phyloP scores from a whole-genome alignment of 1,140 invertebrate species.

The Pteromalus puparum region DNA sequence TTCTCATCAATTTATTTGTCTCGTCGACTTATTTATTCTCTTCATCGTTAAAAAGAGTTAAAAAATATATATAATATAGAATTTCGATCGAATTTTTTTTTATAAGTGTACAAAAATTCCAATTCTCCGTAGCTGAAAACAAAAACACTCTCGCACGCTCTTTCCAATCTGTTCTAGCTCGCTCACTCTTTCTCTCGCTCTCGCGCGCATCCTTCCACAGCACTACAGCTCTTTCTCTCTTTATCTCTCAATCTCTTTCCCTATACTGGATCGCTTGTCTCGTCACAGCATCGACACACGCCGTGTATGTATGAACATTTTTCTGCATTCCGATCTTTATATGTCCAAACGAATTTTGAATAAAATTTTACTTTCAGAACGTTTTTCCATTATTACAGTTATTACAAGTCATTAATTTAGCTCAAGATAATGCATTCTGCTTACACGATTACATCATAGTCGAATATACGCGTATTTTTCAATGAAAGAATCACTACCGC shows the following conservation, averaged over 20 bases:
- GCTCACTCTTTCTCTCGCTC: slow-evolving; percentile 52
- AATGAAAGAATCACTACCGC: slow-evolving; percentile 40
- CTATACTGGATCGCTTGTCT: slow-evolving; percentile 44
- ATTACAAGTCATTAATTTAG: slow-evolving; percentile 37
- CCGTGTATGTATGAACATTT: slow-evolving; percentile 34
- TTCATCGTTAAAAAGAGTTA: slow-evolving; percentile 20
- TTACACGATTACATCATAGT: slow-evolving; percentile 49
- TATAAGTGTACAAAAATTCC: slow-evolving; percentile 9
- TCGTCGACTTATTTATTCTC: neutral
- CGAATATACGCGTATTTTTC: slow-evolving; percentile 47
- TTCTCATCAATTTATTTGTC: neutral
- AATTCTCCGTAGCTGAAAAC: neutral
- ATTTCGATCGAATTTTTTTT: slow-evolving; percentile 36
- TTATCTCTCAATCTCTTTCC: slow-evolving; percentile 54
- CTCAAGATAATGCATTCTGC: slow-evolving; percentile 35
- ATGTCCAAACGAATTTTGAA: slow-evolving; percentile 30
- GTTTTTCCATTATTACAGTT: slow-evolving; percentile 13
- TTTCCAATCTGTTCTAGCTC: slow-evolving; percentile 47
- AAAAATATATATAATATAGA: slow-evolving; percentile 40
- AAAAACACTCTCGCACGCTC: slow-evolving; percentile 51
- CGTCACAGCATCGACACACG: slow-evolving; percentile 52
- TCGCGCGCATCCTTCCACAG: neutral
- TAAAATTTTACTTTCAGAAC: slow-evolving; percentile 4
- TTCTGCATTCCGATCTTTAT: neutral
- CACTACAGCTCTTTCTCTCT: slow-evolving; percentile 12